A percentile compares a stretch with the other conserved stretches of the same genome.
Conservation (phyloP, 2,888 invertebrate genomes). For the Eupithecia vulgata region DNA sequence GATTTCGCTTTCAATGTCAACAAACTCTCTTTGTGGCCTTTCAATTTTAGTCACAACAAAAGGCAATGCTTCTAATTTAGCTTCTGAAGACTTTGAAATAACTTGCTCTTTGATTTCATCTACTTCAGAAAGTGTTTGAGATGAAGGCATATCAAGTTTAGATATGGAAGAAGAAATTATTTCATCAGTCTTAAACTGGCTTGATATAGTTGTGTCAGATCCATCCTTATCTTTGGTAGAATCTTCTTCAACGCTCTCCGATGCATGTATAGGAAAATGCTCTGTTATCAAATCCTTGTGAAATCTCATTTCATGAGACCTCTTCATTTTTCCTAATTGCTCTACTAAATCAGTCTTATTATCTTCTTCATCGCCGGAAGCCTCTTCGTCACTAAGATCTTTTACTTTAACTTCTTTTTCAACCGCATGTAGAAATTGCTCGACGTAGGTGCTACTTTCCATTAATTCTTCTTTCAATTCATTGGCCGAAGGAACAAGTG, state of each 20-base stretch:
- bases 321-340: constrained; percentile 90
- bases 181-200: constrained; percentile 77
- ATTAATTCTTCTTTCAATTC: constrained; percentile 90
- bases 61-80: constrained; percentile 66
- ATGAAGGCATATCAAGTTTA: constrained; percentile 72
- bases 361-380: constrained; percentile 84
- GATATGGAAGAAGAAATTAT: constrained; percentile 76
- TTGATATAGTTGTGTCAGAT: constrained; percentile 78
- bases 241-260: constrained; percentile 75
- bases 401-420: constrained; percentile 74
- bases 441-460: constrained; percentile 85
- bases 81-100: constrained; percentile 51
- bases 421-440: constrained; percentile 77
- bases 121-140: constrained; percentile 64
- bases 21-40: constrained; percentile 69
- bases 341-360: constrained; percentile 77
- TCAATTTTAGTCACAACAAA: constrained; percentile 73
- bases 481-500: constrained; percentile 94
- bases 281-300: constrained; percentile 84
- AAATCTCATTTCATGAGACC: constrained; percentile 96
- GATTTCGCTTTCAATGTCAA: constrained; percentile 80
- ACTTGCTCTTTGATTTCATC: constrained; percentile 63
- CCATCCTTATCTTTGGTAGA: constrained; percentile 72
- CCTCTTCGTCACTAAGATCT: constrained; percentile 79
- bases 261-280: constrained; percentile 70